Base-by-base conservation (phyloP, 2,888 invertebrate species). In the Chalcis sispes region DNA sequence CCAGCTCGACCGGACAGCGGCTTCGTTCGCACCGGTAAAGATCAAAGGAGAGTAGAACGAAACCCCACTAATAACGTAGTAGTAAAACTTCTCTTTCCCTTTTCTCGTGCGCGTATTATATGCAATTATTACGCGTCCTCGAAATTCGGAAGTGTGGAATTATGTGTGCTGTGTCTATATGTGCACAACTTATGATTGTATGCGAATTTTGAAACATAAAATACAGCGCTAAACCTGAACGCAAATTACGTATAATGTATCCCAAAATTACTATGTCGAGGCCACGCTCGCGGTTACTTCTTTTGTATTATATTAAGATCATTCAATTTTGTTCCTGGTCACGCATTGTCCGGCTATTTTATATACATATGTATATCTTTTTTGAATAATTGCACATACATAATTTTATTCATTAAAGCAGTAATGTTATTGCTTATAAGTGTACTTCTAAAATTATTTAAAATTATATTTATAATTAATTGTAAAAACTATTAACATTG, bases 131-230 rank as follows among this genome's bases (percentile, higher is more conserved):
- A 70, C 65, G 23, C 54, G 40, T 8, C 32, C 62, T 29, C 64
- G 50, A 69, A 69, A 75, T 75, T 75, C 75, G 75, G 70, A 58
- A 75, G 70, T 71, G 70, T 64, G 50, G 50, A 29, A n/a, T 27
- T 36, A 50, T 52, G 20, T 42, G 46, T n/a, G 10, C 25, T 56
- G 18, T 69, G n/a, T 69, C n/a, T 61, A 10, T 27, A 40, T 8
- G 29, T 32, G n/a, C n/a, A 15, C 13, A 25, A n/a, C 27, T 13
- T 10, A 18, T 27, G 69, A 75, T 69, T 69, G 62, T 40, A 62
- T 50, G 48, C 36, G 62, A 18, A 10, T 29, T 66, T 54, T 25
- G 52, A 61, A 32, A 36, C 64, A 7, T 27, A 52, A 59, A 71
- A 66, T 66, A 75, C 42, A 59, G 15, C 18, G 58, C 59, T 27